phyloP scores from a whole-genome alignment of 2,797 vertebrate genomes.

The Remorina albescens region DNA sequence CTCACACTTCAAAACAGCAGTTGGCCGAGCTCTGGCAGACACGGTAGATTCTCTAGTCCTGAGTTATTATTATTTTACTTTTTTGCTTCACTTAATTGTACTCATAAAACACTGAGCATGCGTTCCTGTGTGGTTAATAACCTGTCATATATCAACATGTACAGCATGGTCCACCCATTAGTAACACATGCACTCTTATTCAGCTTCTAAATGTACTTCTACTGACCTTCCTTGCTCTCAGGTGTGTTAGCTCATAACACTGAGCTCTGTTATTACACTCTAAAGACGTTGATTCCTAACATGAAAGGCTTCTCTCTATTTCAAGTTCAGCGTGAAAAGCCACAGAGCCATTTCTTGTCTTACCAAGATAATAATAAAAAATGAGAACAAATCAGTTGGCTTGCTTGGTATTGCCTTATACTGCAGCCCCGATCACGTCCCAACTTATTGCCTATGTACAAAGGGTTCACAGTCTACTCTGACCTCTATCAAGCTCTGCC shows the following conservation, averaged over 20 bases:
- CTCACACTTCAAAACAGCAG: constrained; percentile 44
- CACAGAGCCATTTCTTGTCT: constrained; percentile 2
- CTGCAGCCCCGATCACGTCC: neutral
- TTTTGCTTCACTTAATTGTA: constrained; percentile 39
- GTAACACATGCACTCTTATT: constrained; percentile 12
- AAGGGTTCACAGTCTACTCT: constrained; percentile 39
- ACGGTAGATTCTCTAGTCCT: constrained; percentile 24
- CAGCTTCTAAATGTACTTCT: neutral
- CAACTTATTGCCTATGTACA: constrained; percentile 34
- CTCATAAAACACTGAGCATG: constrained; percentile 35
- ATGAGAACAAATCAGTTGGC: constrained; percentile 16
- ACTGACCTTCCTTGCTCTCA: neutral
- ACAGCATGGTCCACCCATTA: neutral
- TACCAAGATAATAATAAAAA: too few species aligned
- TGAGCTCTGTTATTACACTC: neutral
- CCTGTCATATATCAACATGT: constrained; percentile 35
- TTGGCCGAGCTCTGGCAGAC: constrained; percentile 32
- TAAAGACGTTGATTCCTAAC: neutral
- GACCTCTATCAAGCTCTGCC: constrained; percentile 66
- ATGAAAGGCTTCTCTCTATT: too few species aligned
- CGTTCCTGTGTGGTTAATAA: constrained; percentile 24
- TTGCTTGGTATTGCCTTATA: constrained; percentile 37
- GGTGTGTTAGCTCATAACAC: constrained; percentile 2
- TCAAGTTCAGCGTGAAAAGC: neutral
- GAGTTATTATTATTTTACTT: neutral